phyloP scores from a whole-genome alignment of 92 coral and sea anemone genomes.

The Actinernus sp. region DNA sequence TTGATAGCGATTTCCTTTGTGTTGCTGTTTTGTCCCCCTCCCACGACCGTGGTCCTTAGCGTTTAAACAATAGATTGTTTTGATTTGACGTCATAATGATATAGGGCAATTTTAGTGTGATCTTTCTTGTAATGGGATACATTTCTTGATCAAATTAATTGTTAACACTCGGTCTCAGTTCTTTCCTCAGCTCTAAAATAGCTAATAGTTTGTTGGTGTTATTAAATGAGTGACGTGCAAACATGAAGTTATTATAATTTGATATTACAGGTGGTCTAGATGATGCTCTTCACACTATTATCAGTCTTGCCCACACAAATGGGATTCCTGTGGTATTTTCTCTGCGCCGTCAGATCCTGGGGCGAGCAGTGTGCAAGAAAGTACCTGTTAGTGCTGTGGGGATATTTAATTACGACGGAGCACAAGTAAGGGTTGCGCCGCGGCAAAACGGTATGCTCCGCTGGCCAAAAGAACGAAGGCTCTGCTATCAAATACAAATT shows the following conservation, averaged over 20 bases:
- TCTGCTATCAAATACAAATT: too few species aligned
- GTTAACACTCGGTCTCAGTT: too few species aligned
- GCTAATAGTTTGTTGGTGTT: not conserved
- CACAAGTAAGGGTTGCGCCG: slow-evolving; percentile 77
- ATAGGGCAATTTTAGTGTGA: too few species aligned
- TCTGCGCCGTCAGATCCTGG: slow-evolving; percentile 88
- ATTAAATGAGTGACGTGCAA: slow-evolving; percentile 4
- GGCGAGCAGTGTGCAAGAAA: slow-evolving; percentile 85
- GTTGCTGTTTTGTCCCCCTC: too few species aligned
- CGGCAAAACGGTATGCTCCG: too few species aligned
- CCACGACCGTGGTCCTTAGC: too few species aligned
- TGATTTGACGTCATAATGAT: too few species aligned
- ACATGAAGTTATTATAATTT: slow-evolving; percentile 67
- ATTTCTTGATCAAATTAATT: too few species aligned
- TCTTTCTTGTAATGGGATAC: too few species aligned
- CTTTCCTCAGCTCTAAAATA: not conserved
- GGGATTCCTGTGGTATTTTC: slow-evolving; percentile 90
- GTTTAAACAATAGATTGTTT: too few species aligned
- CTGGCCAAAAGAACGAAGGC: too few species aligned
- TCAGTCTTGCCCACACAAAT: slow-evolving; percentile 80
- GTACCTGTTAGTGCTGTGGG: slow-evolving; percentile 98
- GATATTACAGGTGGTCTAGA: slow-evolving; percentile 82
- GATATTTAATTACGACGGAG: slow-evolving; percentile 95
- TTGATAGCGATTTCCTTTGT: too few species aligned
- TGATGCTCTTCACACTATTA: slow-evolving; percentile 83